Evolutionary conservation across 2,888 invertebrate genomes (phyloP).

Genomic region (Pharmacophagus antenor): DNA sequence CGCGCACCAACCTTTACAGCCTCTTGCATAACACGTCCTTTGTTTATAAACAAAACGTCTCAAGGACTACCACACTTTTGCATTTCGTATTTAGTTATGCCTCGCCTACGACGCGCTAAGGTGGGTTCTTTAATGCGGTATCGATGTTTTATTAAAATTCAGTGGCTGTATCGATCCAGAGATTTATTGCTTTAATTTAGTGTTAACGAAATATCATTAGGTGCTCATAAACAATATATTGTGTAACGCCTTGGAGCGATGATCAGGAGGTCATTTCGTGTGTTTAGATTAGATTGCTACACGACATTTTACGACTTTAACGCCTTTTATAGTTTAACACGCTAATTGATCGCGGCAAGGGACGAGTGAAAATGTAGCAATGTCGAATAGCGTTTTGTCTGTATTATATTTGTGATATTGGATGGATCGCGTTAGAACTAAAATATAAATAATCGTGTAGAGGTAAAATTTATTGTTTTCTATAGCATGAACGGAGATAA

Average conservation of each 20-base stretch:
- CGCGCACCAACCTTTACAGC: slow-evolving; percentile 60
- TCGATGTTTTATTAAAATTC: slow-evolving; percentile 53
- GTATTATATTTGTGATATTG: slow-evolving; percentile 21
- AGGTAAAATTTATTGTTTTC: slow-evolving; percentile 16
- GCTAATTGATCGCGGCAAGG: slow-evolving; percentile 30
- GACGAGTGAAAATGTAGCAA: slow-evolving; percentile 25
- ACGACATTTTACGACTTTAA: slow-evolving; percentile 32
- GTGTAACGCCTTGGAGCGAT: slow-evolving; percentile 32
- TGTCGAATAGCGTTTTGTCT: slow-evolving; percentile 9
- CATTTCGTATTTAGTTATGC: slow-evolving; percentile 54
- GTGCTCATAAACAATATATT: slow-evolving; percentile 29
- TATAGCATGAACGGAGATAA: background rate
- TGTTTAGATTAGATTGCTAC: slow-evolving; percentile 29
- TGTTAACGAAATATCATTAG: slow-evolving; percentile 23
- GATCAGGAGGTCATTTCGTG: slow-evolving; percentile 33
- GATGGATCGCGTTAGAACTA: slow-evolving; percentile 19
- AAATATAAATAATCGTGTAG: background rate
- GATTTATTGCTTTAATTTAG: slow-evolving; percentile 45
- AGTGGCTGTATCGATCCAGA: slow-evolving; percentile 40
- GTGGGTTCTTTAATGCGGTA: slow-evolving; percentile 36
- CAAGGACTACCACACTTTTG: slow-evolving; percentile 64
- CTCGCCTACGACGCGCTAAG: slow-evolving; percentile 51
- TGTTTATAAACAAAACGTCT: slow-evolving; percentile 78
- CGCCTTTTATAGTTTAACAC: slow-evolving; percentile 30
- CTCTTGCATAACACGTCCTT: slow-evolving; percentile 74